Evolutionary conservation across 2,113 vertebrate genomes (phyloP).

Genomic region (Tyto alba): DNA sequence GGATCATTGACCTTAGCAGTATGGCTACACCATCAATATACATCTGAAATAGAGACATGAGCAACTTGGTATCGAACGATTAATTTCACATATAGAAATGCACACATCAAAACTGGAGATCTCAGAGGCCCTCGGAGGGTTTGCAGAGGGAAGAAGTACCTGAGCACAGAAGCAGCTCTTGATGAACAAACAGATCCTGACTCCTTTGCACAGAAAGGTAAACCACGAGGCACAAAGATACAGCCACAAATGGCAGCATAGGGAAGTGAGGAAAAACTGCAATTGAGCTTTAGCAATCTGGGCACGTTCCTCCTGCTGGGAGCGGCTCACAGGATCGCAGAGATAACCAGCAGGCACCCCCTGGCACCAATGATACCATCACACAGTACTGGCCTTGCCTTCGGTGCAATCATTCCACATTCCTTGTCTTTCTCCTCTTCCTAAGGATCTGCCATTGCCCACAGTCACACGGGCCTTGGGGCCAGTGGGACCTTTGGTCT

Average conservation of each 20-base stretch:
- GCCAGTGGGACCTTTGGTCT: not conserved
- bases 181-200: not conserved
- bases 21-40: not conserved
- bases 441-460: not conserved
- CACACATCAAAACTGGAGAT: not conserved
- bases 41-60: not conserved
- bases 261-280: not conserved
- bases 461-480: accelerated
- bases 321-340: not conserved
- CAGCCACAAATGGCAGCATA: accelerated
- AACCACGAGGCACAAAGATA: not conserved
- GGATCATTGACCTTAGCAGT: not conserved
- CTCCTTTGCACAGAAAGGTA: no score
- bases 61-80: not conserved
- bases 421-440: not conserved
- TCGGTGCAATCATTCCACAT: not conserved
- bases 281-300: not conserved
- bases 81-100: not conserved
- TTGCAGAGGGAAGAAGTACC: not conserved
- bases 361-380: accelerated
- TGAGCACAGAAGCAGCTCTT: accelerated
- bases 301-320: not conserved
- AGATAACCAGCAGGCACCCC: not conserved
- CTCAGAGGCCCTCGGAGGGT: not conserved
- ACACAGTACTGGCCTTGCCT: not conserved